These are phyloP conservation scores for Xylocopa sonorina DNA, from an alignment of 1,140 invertebrate species.

Conservation along the genomic window DNA sequence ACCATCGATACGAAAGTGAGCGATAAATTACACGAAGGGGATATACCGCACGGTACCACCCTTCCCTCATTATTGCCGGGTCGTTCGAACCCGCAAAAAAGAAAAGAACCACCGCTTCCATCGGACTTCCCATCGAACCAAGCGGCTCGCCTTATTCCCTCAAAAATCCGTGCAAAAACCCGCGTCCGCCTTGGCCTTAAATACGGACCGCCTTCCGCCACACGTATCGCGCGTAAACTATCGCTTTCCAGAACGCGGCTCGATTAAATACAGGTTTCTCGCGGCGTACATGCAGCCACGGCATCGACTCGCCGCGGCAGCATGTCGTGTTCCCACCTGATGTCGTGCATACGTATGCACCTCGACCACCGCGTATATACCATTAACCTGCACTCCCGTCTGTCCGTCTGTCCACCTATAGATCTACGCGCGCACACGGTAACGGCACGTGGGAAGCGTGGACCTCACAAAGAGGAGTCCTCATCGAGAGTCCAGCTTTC, in stretches of 20 bases:
- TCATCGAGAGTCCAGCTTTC: slow-evolving; percentile 9
- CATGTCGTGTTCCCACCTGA: slow-evolving; percentile 65
- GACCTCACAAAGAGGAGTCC: slow-evolving; percentile 55
- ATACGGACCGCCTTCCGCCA: slow-evolving; percentile 2
- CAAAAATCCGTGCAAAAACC: slow-evolving; percentile 1
- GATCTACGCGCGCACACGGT: neutral
- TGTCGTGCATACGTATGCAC: slow-evolving; percentile 47
- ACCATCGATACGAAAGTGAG: no score
- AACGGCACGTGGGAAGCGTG: slow-evolving; percentile 40
- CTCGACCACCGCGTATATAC: neutral
- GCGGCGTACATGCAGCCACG: slow-evolving; percentile 27
- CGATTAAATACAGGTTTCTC: slow-evolving; percentile 53
- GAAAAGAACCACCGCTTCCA: neutral
- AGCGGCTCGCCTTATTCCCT: neutral
- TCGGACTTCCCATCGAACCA: neutral
- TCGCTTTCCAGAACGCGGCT: slow-evolving; percentile 45
- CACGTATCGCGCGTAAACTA: slow-evolving; percentile 52
- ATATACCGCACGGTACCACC: neutral
- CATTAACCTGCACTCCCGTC: neutral
- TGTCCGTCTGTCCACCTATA: no score
- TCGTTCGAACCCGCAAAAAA: neutral
- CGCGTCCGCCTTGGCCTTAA: neutral
- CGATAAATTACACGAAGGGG: neutral
- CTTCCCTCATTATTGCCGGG: neutral
- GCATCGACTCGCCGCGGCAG: slow-evolving; percentile 57